These are phyloP conservation scores for Lithophane socia DNA, from an alignment of 2,888 invertebrate species.

Conservation along the genomic window DNA sequence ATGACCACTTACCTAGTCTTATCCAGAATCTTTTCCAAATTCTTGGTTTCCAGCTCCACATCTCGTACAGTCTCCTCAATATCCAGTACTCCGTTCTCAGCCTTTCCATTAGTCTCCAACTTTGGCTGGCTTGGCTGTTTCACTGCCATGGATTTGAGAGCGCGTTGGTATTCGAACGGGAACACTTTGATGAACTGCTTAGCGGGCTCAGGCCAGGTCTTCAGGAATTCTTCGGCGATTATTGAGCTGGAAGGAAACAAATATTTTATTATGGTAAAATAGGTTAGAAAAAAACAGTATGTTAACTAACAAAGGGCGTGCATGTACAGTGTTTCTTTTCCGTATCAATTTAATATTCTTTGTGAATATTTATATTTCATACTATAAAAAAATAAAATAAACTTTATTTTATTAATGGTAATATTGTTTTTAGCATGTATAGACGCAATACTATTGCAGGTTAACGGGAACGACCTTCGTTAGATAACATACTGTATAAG, in stretches of 20 bases:
- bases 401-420: no score
- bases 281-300: no score
- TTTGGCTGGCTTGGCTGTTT: constrained; percentile 70
- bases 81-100: constrained; percentile 91
- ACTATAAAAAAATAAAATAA: no score
- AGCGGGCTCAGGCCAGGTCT: constrained; percentile 94
- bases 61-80: constrained; percentile 97
- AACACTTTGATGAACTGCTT: constrained; percentile 98
- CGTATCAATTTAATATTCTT: no score
- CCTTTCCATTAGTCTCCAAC: constrained; percentile 75
- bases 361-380: no score
- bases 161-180: constrained; percentile 98
- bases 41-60: constrained; percentile 94
- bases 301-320: no score
- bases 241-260: constrained; percentile 89
- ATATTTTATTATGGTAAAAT: background rate
- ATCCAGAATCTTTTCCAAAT: constrained; percentile 95
- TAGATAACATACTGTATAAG: no score
- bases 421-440: no score
- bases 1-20: constrained; percentile 91
- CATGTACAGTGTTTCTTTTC: no score
- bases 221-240: constrained; percentile 94
- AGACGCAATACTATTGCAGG: no score
- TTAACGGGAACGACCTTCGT: no score
- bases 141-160: constrained; percentile 92